Conservation (phyloP, 2,113 vertebrate genomes). For the Cacatua alba region DNA sequence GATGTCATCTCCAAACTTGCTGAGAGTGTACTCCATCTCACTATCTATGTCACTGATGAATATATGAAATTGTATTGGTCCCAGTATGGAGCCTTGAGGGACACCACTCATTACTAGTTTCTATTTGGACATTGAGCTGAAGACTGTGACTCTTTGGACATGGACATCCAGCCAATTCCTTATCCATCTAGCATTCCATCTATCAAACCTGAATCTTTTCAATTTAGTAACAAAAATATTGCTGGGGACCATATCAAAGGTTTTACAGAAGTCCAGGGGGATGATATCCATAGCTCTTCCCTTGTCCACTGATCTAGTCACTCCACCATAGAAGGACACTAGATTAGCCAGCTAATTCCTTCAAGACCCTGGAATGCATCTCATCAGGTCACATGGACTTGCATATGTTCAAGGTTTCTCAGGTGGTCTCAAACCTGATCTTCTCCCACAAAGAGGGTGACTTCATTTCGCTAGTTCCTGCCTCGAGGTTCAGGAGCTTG, state of each 20-base stretch:
- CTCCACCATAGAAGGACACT: background rate
- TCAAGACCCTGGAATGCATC: background rate
- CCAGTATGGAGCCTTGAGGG: background rate
- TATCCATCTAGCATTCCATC: background rate
- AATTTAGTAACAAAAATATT: background rate
- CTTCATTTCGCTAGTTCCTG: background rate
- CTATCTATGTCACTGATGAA: background rate
- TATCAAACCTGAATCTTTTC: background rate
- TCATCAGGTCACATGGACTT: background rate
- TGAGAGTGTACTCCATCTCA: background rate
- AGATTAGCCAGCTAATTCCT: background rate
- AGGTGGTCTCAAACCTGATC: background rate
- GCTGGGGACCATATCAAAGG: background rate
- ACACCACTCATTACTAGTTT: background rate
- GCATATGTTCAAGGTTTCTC: background rate
- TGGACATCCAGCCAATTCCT: background rate
- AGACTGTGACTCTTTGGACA: accelerated
- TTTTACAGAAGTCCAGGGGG: background rate
- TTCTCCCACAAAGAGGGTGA: background rate
- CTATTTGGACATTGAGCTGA: background rate
- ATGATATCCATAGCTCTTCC: background rate
- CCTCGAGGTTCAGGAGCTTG: background rate
- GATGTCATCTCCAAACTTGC: background rate
- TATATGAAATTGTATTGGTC: background rate
- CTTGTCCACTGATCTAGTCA: background rate